These are phyloP conservation scores for Halesus radiatus DNA, from an alignment of 1,140 invertebrate genomes.

Conservation along the genomic window DNA sequence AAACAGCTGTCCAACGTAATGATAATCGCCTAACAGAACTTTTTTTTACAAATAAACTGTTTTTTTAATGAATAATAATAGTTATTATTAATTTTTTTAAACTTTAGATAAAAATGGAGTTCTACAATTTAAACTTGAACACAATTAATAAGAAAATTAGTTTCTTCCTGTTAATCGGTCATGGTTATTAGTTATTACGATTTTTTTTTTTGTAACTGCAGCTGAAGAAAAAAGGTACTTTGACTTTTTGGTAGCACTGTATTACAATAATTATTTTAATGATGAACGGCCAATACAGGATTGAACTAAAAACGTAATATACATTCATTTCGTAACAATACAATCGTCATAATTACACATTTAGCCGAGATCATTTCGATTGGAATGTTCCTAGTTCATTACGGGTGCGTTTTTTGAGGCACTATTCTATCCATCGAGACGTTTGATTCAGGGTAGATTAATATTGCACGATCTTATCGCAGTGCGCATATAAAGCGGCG, in stretches of 20 bases:
- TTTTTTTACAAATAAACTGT: too few relatives aligned
- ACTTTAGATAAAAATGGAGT: too few relatives aligned
- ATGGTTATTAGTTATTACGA: too few relatives aligned
- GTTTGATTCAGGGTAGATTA: conserved; percentile 42
- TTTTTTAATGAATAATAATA: too few relatives aligned
- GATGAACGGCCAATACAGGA: conserved; percentile 22
- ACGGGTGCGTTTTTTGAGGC: conserved; percentile 19
- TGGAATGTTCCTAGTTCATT: conserved; percentile 38
- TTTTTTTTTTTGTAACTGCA: too few relatives aligned
- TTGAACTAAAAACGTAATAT: conserved; percentile 24
- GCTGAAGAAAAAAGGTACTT: neutral
- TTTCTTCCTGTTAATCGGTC: too few relatives aligned
- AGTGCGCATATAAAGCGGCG: conserved; percentile 15
- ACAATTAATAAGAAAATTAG: too few relatives aligned
- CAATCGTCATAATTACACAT: conserved; percentile 36
- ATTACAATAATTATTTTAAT: conserved; percentile 25
- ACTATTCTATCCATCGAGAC: conserved; percentile 19
- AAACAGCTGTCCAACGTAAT: too few relatives aligned
- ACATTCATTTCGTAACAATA: conserved; percentile 30
- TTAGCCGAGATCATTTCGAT: conserved; percentile 35
- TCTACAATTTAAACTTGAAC: too few relatives aligned
- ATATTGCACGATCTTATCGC: conserved; percentile 52
- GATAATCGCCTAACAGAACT: too few relatives aligned
- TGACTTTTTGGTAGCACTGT: conserved; percentile 4
- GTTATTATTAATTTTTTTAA: too few relatives aligned